phyloP scores from a whole-genome alignment of 2,797 vertebrate genomes.

The Syndactyla subalaris region DNA sequence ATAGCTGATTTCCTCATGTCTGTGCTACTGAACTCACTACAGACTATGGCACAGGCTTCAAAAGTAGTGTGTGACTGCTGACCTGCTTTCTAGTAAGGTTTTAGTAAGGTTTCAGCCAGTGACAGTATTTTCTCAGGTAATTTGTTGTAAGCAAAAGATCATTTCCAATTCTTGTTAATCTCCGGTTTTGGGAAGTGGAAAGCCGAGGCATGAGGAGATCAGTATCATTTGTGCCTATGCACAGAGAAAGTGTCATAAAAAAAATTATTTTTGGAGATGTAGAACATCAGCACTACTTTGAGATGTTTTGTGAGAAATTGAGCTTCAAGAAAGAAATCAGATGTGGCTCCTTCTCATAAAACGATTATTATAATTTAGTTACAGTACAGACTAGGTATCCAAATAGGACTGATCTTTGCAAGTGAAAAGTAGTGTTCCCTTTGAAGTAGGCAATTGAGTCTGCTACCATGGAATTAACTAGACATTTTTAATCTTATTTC shows the following conservation, averaged over 20 bases:
- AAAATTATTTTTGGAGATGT: neutral
- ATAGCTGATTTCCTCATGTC: neutral
- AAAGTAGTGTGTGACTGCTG: neutral
- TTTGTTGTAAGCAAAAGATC: neutral
- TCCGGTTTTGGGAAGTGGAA: neutral
- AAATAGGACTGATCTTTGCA: neutral
- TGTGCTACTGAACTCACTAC: neutral
- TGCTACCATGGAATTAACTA: neutral
- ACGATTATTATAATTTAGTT: neutral
- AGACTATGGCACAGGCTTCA: neutral
- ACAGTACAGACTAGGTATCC: neutral
- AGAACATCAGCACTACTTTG: neutral
- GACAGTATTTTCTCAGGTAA: neutral
- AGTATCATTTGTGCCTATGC: neutral
- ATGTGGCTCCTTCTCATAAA: neutral
- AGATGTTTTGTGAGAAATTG: neutral
- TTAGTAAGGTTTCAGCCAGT: neutral
- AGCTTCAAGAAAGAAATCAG: neutral
- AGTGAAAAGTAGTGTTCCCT: neutral
- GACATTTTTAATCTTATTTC: neutral
- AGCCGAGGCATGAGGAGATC: neutral
- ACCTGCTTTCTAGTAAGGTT: neutral
- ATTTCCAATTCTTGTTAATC: neutral
- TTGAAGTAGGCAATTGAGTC: neutral
- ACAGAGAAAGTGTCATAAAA: neutral